Percentiles rank a stretch among this genome's conserved stretches.
Evolutionary conservation across 2,888 invertebrate species (phyloP).

Genomic region (Malthinus seriepunctatus): DNA sequence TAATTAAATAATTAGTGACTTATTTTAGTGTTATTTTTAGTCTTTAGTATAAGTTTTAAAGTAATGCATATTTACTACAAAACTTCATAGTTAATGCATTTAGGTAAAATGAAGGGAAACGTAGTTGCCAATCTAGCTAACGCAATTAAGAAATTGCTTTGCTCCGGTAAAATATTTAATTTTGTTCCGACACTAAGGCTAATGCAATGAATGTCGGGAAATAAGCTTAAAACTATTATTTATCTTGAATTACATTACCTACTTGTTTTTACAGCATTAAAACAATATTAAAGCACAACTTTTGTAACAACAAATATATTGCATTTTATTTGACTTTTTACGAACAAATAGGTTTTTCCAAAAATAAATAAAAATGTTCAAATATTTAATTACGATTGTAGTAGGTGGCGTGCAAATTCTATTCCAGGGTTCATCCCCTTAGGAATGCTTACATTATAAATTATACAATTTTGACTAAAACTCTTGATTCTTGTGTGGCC

Average conservation of each 20-base stretch:
- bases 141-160: conserved; percentile 45
- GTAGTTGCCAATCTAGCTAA: conserved; percentile 20
- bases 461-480: too few species aligned
- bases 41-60: conserved; percentile 3
- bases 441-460: too few species aligned
- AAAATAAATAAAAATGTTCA: conserved; percentile 2
- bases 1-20: too few species aligned
- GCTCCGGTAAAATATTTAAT: conserved; percentile 46
- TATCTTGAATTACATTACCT: not conserved
- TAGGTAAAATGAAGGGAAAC: conserved; percentile 16
- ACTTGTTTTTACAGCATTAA: conserved; percentile 1
- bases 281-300: not conserved
- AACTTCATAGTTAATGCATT: conserved; percentile 17
- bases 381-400: not conserved
- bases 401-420: too few species aligned
- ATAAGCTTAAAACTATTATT: conserved; percentile 8
- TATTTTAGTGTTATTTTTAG: not conserved
- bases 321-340: too few species aligned
- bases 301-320: too few species aligned
- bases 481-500: too few species aligned
- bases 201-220: conserved; percentile 39
- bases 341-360: not conserved
- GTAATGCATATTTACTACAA: conserved; percentile 9
- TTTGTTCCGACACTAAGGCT: conserved; percentile 41
- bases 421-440: too few species aligned